Conservation (phyloP, 2,113 vertebrate genomes). For the Riparia riparia region DNA sequence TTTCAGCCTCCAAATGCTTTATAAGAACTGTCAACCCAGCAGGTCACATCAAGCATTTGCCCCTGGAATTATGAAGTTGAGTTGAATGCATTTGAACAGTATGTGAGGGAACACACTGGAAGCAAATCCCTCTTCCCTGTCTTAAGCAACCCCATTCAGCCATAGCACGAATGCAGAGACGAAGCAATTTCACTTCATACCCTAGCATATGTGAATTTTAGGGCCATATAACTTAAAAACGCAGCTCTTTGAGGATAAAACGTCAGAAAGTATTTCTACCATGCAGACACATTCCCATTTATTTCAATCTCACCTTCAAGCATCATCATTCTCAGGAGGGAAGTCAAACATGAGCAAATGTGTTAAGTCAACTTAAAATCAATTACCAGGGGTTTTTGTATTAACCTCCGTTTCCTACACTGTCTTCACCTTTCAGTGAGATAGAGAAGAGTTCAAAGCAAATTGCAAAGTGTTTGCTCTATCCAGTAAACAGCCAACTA, state of each 20-base stretch:
- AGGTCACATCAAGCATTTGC: slow-evolving; percentile 39
- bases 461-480: neutral
- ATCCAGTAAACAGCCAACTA: neutral
- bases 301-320: neutral
- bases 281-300: neutral
- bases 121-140: slow-evolving; percentile 12
- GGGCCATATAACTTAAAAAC: neutral
- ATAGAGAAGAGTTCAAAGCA: neutral
- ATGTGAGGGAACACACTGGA: slow-evolving; percentile 15
- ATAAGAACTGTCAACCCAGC: slow-evolving; percentile 45
- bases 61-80: slow-evolving; percentile 50
- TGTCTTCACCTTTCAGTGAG: neutral
- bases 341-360: neutral
- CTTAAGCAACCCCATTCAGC: slow-evolving; percentile 2
- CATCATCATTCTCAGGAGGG: neutral
- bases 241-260: neutral
- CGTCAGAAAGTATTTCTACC: neutral
- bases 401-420: neutral
- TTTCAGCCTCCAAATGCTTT: slow-evolving; percentile 58
- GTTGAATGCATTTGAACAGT: slow-evolving; percentile 49
- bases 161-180: neutral
- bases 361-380: neutral
- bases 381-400: neutral
- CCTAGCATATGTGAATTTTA: neutral
- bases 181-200: neutral